Conservation (phyloP, 1,140 invertebrate species). For the Myzus persicae region DNA sequence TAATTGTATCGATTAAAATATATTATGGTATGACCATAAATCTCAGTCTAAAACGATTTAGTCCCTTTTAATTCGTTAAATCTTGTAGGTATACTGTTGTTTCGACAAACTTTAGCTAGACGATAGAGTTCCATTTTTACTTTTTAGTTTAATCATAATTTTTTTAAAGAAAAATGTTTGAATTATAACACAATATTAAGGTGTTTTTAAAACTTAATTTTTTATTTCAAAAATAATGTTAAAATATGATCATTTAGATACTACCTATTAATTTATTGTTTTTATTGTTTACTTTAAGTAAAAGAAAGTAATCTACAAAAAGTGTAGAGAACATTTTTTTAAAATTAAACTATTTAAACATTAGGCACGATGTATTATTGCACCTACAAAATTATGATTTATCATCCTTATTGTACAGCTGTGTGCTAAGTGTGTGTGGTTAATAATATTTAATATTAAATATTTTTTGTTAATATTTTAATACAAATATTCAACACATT, state of each 20-base stretch:
- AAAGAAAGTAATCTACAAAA: not conserved
- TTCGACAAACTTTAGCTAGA: not conserved
- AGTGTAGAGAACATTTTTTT: not conserved
- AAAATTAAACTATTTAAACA: not conserved
- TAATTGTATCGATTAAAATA: not conserved
- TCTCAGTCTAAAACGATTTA: not conserved
- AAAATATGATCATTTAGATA: not conserved
- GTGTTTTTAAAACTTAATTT: not conserved
- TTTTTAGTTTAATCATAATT: not conserved
- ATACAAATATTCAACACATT: not conserved
- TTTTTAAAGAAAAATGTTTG: not conserved
- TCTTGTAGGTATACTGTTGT: not conserved
- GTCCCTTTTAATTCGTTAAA: not conserved
- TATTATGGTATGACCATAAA: not conserved
- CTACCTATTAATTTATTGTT: no score
- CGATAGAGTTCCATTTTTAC: not conserved
- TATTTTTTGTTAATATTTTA: no score
- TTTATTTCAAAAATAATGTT: not conserved
- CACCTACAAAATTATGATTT: no score
- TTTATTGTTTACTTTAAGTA: not conserved
- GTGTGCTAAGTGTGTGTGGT: no score
- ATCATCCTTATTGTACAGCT: no score
- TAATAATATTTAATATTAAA: no score
- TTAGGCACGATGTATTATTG: not conserved
- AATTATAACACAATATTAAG: not conserved